Evolutionary conservation across 2,888 invertebrate genomes (phyloP).

Genomic region (Nephrotoma guestfalica): DNA sequence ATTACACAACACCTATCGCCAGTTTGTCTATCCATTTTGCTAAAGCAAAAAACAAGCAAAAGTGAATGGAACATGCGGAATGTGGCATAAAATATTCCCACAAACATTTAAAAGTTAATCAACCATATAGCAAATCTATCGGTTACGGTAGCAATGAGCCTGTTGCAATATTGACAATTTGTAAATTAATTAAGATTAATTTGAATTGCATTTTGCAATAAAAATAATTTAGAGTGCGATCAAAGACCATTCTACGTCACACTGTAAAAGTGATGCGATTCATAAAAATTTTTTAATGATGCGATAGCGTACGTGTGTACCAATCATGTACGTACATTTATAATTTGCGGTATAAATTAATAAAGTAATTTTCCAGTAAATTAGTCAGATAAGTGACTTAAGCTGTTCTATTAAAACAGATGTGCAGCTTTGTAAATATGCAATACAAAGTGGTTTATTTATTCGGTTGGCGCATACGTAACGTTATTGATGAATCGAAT

Average conservation of each 20-base stretch:
- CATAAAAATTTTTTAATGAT: background rate
- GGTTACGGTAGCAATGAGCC: background rate
- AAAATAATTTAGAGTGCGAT: background rate
- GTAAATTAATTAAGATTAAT: background rate
- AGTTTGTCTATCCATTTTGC: too few relatives aligned
- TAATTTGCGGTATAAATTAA: background rate
- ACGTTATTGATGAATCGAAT: too few relatives aligned
- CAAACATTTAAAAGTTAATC: background rate
- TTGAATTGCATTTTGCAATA: background rate
- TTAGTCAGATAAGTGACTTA: background rate
- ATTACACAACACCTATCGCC: too few relatives aligned
- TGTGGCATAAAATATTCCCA: background rate
- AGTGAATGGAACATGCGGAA: background rate
- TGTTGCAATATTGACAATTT: background rate
- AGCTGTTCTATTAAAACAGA: background rate
- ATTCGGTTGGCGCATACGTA: background rate
- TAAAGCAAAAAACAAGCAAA: too few relatives aligned
- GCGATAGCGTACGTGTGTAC: background rate
- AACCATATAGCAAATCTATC: background rate
- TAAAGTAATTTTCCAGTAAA: background rate
- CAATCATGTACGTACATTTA: background rate
- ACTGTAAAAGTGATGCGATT: background rate
- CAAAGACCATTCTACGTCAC: too few relatives aligned
- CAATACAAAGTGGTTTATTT: background rate
- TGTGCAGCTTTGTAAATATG: background rate